Percentiles rank a stretch among this genome's conserved stretches.
Evolutionary conservation across 2,113 vertebrate genomes (phyloP).

Genomic region (Taurulus bubalis): DNA sequence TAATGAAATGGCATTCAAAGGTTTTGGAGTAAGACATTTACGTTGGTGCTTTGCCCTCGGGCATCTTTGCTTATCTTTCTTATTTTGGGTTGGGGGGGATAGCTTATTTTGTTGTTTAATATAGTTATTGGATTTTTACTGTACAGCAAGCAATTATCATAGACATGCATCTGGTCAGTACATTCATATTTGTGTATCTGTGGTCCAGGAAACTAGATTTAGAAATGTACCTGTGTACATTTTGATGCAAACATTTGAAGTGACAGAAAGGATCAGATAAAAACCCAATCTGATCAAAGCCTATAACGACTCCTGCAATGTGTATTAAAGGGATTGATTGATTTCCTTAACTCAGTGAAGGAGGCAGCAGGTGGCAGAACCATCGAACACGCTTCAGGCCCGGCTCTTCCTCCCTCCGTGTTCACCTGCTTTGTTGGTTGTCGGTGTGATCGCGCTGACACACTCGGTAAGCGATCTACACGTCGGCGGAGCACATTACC

Average conservation of each 20-base stretch:
- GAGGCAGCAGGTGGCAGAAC: neutral
- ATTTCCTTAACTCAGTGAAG: neutral
- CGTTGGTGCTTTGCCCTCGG: neutral
- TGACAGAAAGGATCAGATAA: neutral
- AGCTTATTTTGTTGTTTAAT: no score
- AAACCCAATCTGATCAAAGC: neutral
- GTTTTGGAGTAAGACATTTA: neutral
- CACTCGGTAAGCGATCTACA: constrained; percentile 37
- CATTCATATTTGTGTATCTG: neutral
- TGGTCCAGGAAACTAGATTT: neutral
- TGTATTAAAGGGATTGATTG: constrained; percentile 3
- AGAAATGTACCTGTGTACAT: neutral
- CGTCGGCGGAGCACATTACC: constrained; percentile 45
- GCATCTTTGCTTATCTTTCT: neutral
- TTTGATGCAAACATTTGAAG: neutral
- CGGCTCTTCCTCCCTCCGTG: neutral
- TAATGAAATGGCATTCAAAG: neutral
- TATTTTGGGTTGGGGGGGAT: neutral
- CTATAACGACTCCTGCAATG: neutral
- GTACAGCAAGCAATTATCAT: neutral
- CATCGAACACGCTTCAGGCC: constrained; percentile 3
- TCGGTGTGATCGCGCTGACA: constrained; percentile 33
- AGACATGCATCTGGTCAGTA: neutral
- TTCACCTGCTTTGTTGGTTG: constrained; percentile 15
- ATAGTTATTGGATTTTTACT: neutral